These are phyloP conservation scores for Scaptomyza cyrtandrae DNA, from an alignment of 2,888 invertebrate genomes.

Conservation along the genomic window DNA sequence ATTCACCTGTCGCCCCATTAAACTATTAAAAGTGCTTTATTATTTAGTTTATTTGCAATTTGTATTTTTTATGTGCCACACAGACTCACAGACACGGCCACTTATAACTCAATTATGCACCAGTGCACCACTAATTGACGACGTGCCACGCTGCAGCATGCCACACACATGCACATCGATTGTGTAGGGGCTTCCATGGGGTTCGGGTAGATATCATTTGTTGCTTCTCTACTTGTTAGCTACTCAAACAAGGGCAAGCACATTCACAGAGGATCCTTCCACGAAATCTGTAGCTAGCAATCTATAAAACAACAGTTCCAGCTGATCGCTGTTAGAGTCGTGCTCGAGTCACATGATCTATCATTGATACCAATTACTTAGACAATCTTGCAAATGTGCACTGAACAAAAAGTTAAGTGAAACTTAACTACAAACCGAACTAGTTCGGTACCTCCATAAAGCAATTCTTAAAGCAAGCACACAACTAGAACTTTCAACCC, in stretches of 20 bases:
- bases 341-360: slow-evolving; percentile 49
- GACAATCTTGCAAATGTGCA: slow-evolving; percentile 26
- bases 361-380: slow-evolving; percentile 56
- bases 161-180: slow-evolving; percentile 18
- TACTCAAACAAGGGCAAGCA: slow-evolving; percentile 4
- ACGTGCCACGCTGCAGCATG: slow-evolving; percentile 13
- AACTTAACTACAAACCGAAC: background rate
- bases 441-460: no score
- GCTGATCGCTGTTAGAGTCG: slow-evolving; percentile 38
- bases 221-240: slow-evolving; percentile 6
- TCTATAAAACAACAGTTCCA: slow-evolving; percentile 20
- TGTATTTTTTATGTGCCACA: slow-evolving; percentile 26
- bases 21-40: slow-evolving; percentile 66
- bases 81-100: slow-evolving; percentile 23
- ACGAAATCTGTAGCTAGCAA: slow-evolving; percentile 34
- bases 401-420: slow-evolving; percentile 22
- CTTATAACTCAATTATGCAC: slow-evolving; percentile 71
- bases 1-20: slow-evolving; percentile 47
- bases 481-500: no score
- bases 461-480: no score
- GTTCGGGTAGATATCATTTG: background rate
- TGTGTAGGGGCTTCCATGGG: no score
- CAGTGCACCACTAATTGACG: slow-evolving; percentile 38
- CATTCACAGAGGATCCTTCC: slow-evolving; percentile 30
- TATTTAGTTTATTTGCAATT: slow-evolving; percentile 62